Evolutionary conservation across 2,797 vertebrate species (phyloP), one percentile per base, ranked within the genome.

Genomic region (Ctenopoma kingsleyae): DNA sequence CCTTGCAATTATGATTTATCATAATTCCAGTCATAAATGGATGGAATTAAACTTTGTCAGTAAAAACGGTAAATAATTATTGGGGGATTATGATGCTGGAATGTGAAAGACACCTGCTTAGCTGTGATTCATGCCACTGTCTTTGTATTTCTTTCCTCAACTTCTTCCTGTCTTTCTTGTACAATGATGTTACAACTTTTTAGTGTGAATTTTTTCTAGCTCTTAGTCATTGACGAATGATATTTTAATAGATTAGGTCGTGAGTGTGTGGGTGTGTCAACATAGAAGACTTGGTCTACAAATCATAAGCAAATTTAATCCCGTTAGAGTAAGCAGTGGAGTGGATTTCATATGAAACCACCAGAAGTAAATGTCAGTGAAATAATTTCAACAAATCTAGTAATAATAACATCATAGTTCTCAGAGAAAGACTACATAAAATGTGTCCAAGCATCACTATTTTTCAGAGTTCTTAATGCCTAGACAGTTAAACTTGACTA

Each of bases 1-100:
- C 76, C 84, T 86, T 60, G 50, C 70, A 76, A 69, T 92, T 91
- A 76, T 77, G 80, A 87, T 87, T 89, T 65, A 89, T 90, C 78
- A 80, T 83, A 32, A 32, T 32, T 32, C 0, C 30, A 83, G 81
- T 84, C 74, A 64, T 85, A 89, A 89, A 87, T 20, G 55, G 36
- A 85, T 74, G 66, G 72, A 84, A 79, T 83, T 85, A 67, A 86
- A 85, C 73, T 84, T 76, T 67, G 63, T 63, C 5, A 2, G 54
- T 59, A 88, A 74, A 84, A 75, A 76, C 87, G 74, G 65, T 89
- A 83, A 69, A 88, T 92, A 75, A 80, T 83, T 85, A 84, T 90
- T 87, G 76, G 11, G 62, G 62, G 78, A 86, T 90, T 84, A 86
- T 76, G 73, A 59, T 6, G n/a, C 50, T 20, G 54, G 48, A 75